Evolutionary conservation across 1,140 invertebrate genomes (phyloP).

Genomic region (Drosophila jambulina): DNA sequence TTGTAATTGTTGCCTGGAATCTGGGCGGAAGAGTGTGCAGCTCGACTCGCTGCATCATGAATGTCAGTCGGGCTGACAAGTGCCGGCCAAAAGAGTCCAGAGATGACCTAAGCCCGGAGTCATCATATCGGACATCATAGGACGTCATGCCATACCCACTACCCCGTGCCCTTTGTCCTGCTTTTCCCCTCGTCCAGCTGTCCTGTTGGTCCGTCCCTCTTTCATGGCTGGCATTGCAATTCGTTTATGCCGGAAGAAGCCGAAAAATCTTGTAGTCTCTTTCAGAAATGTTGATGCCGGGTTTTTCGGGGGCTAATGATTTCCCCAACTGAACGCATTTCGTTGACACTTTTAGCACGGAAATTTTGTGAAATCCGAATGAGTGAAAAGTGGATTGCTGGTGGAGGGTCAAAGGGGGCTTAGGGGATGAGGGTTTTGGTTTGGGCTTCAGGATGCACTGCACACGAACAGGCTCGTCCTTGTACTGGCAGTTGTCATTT

Average conservation of each 20-base stretch:
- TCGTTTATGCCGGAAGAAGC: slow-evolving; percentile 50
- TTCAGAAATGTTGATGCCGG: slow-evolving; percentile 64
- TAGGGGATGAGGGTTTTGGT: not conserved
- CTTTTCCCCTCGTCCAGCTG: not conserved
- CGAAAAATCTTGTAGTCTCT: slow-evolving; percentile 73
- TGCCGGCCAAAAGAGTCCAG: slow-evolving; percentile 22
- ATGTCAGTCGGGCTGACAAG: slow-evolving; percentile 44
- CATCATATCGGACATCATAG: slow-evolving; percentile 40
- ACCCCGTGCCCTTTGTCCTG: slow-evolving; percentile 3
- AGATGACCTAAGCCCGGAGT: slow-evolving; percentile 32
- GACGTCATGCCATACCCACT: slow-evolving; percentile 12
- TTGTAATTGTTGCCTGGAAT: not conserved
- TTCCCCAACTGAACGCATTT: slow-evolving; percentile 70
- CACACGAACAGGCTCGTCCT: slow-evolving; percentile 21
- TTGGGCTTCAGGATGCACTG: slow-evolving; percentile 11
- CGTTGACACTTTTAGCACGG: slow-evolving; percentile 63
- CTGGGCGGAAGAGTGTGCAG: slow-evolving; percentile 1
- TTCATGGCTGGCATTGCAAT: slow-evolving; percentile 46
- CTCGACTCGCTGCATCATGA: slow-evolving; percentile 21
- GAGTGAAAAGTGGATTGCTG: slow-evolving; percentile 4
- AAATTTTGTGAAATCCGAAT: slow-evolving; percentile 34
- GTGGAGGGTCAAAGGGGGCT: not conserved
- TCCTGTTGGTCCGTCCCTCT: not conserved
- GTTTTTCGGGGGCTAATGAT: slow-evolving; percentile 65
- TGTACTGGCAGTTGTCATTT: slow-evolving; percentile 73